These are phyloP conservation scores for Thelaira solivaga DNA, from an alignment of 2,888 invertebrate species.

Conservation along the genomic window DNA sequence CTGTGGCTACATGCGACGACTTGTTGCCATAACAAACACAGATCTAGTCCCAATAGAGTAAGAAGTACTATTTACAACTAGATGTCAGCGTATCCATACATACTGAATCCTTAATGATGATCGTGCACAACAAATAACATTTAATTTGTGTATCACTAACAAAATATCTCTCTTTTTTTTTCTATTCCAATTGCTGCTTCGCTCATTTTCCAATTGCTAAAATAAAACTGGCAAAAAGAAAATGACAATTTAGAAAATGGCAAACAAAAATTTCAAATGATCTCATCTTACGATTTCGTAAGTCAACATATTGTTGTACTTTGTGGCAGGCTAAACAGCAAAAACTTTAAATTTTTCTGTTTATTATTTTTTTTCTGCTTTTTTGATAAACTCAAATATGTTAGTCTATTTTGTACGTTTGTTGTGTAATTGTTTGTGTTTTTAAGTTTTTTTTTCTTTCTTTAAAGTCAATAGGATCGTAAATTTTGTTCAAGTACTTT, in stretches of 20 bases:
- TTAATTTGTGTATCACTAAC: slow-evolving; percentile 67
- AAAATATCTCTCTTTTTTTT: slow-evolving; percentile 63
- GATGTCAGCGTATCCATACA: slow-evolving; percentile 28
- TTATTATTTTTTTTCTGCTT: too few species aligned
- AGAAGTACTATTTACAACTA: background rate
- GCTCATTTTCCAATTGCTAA: slow-evolving; percentile 53
- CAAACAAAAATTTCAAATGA: slow-evolving; percentile 53
- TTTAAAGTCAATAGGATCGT: slow-evolving; percentile 41
- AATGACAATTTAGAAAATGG: slow-evolving; percentile 58
- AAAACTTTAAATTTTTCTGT: too few species aligned
- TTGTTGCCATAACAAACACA: slow-evolving; percentile 37
- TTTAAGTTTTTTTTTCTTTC: background rate
- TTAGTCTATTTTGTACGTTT: slow-evolving; percentile 29
- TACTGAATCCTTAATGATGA: slow-evolving; percentile 65
- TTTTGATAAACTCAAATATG: slow-evolving; percentile 1
- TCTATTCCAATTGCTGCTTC: slow-evolving; percentile 6
- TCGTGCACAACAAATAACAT: slow-evolving; percentile 68
- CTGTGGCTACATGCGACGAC: slow-evolving; percentile 43
- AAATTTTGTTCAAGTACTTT: slow-evolving; percentile 55
- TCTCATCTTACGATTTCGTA: slow-evolving; percentile 59
- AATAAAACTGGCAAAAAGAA: slow-evolving; percentile 37
- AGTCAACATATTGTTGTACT: slow-evolving; percentile 56
- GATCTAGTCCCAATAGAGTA: too few species aligned
- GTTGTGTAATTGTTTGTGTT: slow-evolving; percentile 54
- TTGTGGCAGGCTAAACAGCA: slow-evolving; percentile 48